phyloP scores from a whole-genome alignment of 2,888 invertebrate genomes.

The Patella ulyssiponensis region DNA sequence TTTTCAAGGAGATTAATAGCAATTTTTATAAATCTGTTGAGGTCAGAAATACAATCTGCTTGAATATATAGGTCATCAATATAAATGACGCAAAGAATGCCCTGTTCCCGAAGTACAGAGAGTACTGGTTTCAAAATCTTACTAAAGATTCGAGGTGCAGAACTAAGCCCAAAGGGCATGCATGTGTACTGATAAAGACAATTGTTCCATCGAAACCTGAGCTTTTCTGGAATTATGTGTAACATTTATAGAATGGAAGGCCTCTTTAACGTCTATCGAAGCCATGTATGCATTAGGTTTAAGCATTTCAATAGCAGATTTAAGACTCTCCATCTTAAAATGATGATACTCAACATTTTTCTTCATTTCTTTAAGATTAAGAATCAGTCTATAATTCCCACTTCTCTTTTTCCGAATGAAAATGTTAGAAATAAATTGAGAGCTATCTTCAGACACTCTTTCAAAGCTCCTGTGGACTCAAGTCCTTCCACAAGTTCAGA shows the following conservation, averaged over 20 bases:
- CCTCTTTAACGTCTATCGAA: too few species aligned
- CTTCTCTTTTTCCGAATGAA: background rate
- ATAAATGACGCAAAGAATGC: background rate
- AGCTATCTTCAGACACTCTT: background rate
- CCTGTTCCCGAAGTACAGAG: background rate
- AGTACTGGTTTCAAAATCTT: background rate
- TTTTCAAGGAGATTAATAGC: background rate
- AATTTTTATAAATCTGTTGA: background rate
- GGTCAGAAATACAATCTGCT: background rate
- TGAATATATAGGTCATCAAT: background rate
- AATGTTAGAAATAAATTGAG: background rate
- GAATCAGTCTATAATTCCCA: background rate
- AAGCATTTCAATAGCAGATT: background rate
- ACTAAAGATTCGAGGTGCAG: background rate
- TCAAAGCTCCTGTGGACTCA: background rate
- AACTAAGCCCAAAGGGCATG: slow-evolving; percentile 25
- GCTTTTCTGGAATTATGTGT: background rate
- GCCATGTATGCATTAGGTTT: background rate
- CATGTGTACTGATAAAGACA: slow-evolving; percentile 23
- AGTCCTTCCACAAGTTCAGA: background rate
- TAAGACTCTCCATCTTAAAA: too few species aligned
- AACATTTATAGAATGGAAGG: too few species aligned
- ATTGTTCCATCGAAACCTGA: slow-evolving; percentile 20
- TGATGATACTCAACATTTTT: too few species aligned
- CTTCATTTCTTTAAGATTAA: too few species aligned